These are phyloP conservation scores for Catostomus latipinnis DNA, from an alignment of 2,797 vertebrate genomes.

Conservation along the genomic window DNA sequence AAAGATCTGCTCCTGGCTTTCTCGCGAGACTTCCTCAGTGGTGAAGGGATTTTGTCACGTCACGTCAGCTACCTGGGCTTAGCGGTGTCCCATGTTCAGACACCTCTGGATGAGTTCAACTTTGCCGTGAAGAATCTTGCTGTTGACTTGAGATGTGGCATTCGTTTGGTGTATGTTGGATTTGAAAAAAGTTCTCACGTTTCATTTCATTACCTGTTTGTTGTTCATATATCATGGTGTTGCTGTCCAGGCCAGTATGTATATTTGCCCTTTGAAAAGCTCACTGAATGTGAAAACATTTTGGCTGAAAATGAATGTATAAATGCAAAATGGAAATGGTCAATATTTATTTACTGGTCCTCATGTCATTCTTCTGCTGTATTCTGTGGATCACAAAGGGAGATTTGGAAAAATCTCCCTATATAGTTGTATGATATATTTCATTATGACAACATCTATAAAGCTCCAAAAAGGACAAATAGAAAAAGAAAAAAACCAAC, in stretches of 20 bases:
- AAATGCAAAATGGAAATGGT: no score
- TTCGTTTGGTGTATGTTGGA: slow-evolving; percentile 91
- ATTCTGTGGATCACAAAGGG: no score
- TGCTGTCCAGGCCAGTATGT: not conserved
- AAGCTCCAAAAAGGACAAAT: no score
- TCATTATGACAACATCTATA: no score
- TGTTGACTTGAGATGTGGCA: slow-evolving; percentile 90
- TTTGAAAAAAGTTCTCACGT: no score
- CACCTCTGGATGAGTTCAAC: slow-evolving; percentile 91
- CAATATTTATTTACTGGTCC: no score
- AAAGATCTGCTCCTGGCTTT: slow-evolving; percentile 94
- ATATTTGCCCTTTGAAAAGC: not conserved
- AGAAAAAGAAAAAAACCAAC: no score
- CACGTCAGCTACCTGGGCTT: slow-evolving; percentile 90
- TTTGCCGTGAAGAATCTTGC: slow-evolving; percentile 93
- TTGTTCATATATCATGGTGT: not conserved
- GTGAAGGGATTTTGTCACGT: slow-evolving; percentile 93
- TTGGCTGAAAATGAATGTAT: no score
- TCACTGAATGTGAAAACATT: no score
- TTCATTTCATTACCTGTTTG: not conserved
- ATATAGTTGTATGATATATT: no score
- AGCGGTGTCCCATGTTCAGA: slow-evolving; percentile 87
- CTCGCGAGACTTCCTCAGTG: slow-evolving; percentile 94
- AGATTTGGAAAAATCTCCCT: no score
- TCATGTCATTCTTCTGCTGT: no score